Evolutionary conservation across 2,797 vertebrate species (phyloP).

Genomic region (Apodemus agrarius): DNA sequence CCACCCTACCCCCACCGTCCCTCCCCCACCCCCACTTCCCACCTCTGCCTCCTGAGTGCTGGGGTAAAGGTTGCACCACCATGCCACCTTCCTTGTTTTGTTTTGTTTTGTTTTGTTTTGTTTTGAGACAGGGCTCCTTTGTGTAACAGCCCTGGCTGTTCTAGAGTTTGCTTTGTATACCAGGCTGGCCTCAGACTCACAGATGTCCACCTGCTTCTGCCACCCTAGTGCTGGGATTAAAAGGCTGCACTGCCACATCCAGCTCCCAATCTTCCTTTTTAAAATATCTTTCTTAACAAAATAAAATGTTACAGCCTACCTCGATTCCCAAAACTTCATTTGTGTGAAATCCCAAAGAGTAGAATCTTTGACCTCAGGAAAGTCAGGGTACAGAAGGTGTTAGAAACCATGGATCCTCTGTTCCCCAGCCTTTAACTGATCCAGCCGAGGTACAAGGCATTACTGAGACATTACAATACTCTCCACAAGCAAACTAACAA

Average conservation of each 20-base stretch:
- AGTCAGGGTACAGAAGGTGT: not conserved
- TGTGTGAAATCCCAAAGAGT: not conserved
- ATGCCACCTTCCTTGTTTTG: not conserved
- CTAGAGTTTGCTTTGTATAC: not conserved
- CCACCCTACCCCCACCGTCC: not conserved
- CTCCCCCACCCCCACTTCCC: not conserved
- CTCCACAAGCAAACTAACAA: not conserved
- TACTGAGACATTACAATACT: not conserved
- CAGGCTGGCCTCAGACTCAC: not conserved
- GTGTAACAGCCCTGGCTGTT: not conserved
- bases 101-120: not conserved
- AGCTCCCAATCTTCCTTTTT: not conserved
- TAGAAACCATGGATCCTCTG: not conserved
- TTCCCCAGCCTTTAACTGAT: not conserved
- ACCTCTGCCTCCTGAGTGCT: not conserved
- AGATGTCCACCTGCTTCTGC: not conserved
- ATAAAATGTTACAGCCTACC: not conserved
- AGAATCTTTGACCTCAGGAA: not conserved
- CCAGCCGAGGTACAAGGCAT: no score
- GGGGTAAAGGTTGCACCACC: not conserved
- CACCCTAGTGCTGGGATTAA: not conserved
- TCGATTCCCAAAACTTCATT: not conserved
- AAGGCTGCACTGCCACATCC: not conserved
- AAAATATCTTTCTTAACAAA: constrained; percentile 10
- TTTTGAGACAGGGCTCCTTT: not conserved